Evolutionary conservation across 1,140 invertebrate species (phyloP), one percentile per base, ranked within the genome.

Genomic region (Drosophila ohnishii): DNA sequence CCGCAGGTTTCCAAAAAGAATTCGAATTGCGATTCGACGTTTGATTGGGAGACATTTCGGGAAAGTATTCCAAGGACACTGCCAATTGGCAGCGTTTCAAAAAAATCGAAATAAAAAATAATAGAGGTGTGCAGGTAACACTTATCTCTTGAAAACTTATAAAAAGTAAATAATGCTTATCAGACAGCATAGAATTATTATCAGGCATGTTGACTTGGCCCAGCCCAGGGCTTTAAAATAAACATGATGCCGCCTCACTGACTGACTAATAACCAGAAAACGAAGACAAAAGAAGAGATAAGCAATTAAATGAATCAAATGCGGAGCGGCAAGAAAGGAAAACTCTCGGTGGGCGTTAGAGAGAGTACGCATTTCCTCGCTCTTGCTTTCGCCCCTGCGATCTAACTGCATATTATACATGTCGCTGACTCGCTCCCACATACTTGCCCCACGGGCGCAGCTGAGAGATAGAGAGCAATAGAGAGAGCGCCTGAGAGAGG

Each of bases 11-110:
- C 79, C 82, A 86, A 71, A 76, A 78, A 48, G 59, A 63, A 71
- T 70, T 55, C 74, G 63, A 57, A 71, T 75, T 57, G 65, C 59
- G 61, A 72, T 75, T 72, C 56, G 37, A 2, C 56, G 64, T 80
- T 78, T 81, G 69, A 75, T 76, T 76, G 28, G 62, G 37, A 63
- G 45, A 63, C 56, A 53, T 76, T 76, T 76, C 60, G 22, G 57
- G 45, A 85, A 85, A 87, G 62, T 82, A 87, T 85, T 87, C 86
- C 82, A 86, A 86, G 82, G 82, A 86, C 78, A 76, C 60, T 69
- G 67, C 59, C 63, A 80, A 47, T 85, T 86, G 82, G 82, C 82
- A 87, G 40, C 34, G 39, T 32, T 69, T 87, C 83, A 87, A 87
- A 30, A 86, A 56, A 44, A 25, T 9, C 5, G 19, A 22, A 22